Evolutionary conservation across 2,113 vertebrate genomes (phyloP).

Genomic region (Tetraodon nigroviridis): DNA sequence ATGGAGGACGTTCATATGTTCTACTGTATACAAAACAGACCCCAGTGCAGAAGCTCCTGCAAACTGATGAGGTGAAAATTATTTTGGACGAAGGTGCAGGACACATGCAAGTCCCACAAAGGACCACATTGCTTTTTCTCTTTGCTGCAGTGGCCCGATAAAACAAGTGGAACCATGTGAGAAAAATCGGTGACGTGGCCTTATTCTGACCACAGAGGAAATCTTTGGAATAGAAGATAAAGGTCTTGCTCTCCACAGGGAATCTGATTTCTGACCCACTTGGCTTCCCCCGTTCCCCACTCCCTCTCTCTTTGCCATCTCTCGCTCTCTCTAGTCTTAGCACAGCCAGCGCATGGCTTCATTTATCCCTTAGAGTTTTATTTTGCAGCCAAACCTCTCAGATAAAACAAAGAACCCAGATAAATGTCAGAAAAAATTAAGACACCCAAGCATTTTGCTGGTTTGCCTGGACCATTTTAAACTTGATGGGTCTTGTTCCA

Average conservation of each 20-base stretch:
- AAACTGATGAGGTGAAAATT: neutral
- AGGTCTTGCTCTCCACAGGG: slow-evolving; percentile 51
- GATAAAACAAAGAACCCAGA: slow-evolving; percentile 51
- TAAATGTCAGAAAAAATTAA: slow-evolving; percentile 62
- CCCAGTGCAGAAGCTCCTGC: too few relatives aligned
- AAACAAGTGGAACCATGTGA: slow-evolving; percentile 25
- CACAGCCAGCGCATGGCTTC: slow-evolving; percentile 6
- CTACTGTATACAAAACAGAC: too few relatives aligned
- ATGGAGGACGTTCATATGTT: too few relatives aligned
- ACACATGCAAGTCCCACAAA: slow-evolving; percentile 1
- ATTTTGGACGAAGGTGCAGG: neutral
- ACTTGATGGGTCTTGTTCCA: too few relatives aligned
- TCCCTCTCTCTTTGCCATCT: neutral
- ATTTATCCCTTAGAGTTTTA: slow-evolving; percentile 36
- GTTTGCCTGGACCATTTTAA: neutral
- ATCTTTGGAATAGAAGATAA: slow-evolving; percentile 63
- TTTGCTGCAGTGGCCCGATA: slow-evolving; percentile 40
- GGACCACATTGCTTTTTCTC: slow-evolving; percentile 11
- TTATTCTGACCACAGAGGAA: slow-evolving; percentile 56
- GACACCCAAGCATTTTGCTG: slow-evolving; percentile 31
- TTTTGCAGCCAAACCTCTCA: slow-evolving; percentile 46
- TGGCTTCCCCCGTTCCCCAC: slow-evolving; percentile 44
- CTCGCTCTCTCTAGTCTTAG: neutral
- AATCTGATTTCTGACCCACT: slow-evolving; percentile 66
- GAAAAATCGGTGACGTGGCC: slow-evolving; percentile 44